Base-by-base conservation (phyloP, 2,113 vertebrate species). In the Capreolus pygargus region DNA sequence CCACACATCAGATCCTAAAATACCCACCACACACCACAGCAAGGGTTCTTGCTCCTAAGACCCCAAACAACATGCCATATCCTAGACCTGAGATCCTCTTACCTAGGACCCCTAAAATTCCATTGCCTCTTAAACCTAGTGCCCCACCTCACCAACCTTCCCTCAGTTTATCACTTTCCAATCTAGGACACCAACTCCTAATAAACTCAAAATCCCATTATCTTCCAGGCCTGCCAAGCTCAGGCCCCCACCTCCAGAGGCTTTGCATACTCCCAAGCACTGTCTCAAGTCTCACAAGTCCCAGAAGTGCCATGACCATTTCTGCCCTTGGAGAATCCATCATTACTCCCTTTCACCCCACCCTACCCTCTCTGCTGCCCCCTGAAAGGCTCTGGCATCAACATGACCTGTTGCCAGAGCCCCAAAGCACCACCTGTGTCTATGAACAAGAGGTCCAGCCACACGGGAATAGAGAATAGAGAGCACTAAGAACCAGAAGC, bases 321-420 rank as follows among this genome's bases (percentile, higher is more conserved):
- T 91, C 60, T 89, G 33, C 87, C 57, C 95, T 93, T 90, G 21
- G 86, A 90, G 76, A 98, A 86, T 55, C 70, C 23, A 30, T 89
- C 67, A 33, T 67, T 81, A 60, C 70, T 61, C 78, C 55, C 13
- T 94, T 94, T 93, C 54, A 17, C 33, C 45, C 92, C 17, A 58
- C 64, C 25, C 28, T 57, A 23, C 78, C 67, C 16, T 91, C 58
- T 76, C 50, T 85, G 89, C 58, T 83, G 25, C 52, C 47, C 54
- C 61, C 54, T 70, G 76, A 47, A 89, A 95, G 30, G 14, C 16
- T 84, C 70, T 78, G 76, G 88, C 43, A 79, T 58, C 86, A 86
- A 39, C 88, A 91, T 84, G 95, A 92, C 25, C 25, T 67, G 39
- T 70, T 89, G 6, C 61, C 52, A 25, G 55, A 74, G 17, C 57